Base-by-base conservation (phyloP, 2,797 vertebrate genomes). In the Astyanax mexicanus region DNA sequence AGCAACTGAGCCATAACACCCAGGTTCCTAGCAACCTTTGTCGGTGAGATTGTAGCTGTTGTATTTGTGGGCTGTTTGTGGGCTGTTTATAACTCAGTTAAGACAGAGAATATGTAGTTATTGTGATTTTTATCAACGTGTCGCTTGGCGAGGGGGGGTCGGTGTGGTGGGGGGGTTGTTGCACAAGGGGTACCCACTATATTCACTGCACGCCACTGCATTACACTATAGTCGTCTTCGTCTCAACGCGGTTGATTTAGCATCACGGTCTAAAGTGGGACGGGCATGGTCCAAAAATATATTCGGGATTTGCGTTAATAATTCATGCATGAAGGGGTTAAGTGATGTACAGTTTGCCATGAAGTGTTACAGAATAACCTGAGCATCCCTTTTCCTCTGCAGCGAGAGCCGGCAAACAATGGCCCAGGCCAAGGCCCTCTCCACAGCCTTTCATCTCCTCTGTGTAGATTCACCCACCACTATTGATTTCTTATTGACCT, bases 401-500 rank as follows among this genome's bases (percentile, higher is more conserved):
- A 84, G 89, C 91, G 89, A 91, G 86, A 92, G 85, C 90, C 87
- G 85, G 89, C 89, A 87, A 93, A 94, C 93, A 94, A 93, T 92
- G 89, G 86, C 83, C 81, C 89, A 82, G 89, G 85, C 90, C 92
- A 90, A 91, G 92, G 92, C 92, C 93, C 93, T 90, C 93, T 94
- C 91, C 86, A 91, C 84, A 93, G 91, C 92, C 94, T 95, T 96
- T 96, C 93, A 94, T 95, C 93, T 95, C 94, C 91, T 93, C 91
- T 89, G 90, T 95, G 90, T 93, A 92, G 94, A 94, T 95, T 95
- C 94, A 96, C 93, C 95, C 95, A 94, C 94, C 86, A 88, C 87
- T 95, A 96, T 98, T 89, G 96, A 97, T 98, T 98, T 94, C 92
- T 96, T 96, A 97, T 98, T 97, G 96, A 98, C 95, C 95, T 90